Percentiles rank a stretch among this genome's conserved stretches.
These are phyloP conservation scores for Seira sanloemensis DNA, from an alignment of 2,888 invertebrate genomes.

Conservation along the genomic window DNA sequence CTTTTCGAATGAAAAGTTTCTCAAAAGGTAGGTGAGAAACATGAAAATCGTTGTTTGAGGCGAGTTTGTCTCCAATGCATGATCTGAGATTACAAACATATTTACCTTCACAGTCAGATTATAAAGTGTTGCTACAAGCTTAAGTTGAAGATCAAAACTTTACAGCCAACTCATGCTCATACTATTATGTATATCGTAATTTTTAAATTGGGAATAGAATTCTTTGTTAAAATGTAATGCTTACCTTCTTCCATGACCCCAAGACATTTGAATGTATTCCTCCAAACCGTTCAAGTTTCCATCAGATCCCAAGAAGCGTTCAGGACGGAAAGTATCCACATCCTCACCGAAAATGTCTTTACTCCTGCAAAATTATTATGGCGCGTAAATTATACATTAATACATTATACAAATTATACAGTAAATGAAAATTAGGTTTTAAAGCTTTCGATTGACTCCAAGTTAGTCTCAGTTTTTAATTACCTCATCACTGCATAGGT, in stretches of 20 bases:
- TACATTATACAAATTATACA: no score
- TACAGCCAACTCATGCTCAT: no score
- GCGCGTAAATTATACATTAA: no score
- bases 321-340: constrained; percentile 68
- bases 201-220: not conserved
- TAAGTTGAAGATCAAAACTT: no score
- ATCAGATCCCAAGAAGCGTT: constrained; percentile 65
- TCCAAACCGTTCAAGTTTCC: constrained; percentile 61
- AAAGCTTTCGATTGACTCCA: no score
- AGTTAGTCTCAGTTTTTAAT: no score
- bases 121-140: no score
- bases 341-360: constrained; percentile 60
- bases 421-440: no score
- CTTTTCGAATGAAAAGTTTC: constrained; percentile 78
- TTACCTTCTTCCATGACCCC: constrained; percentile 66
- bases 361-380: no score
- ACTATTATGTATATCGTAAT: no score
- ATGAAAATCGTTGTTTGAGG: constrained; percentile 81
- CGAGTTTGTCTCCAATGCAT: constrained; percentile 82
- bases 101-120: no score
- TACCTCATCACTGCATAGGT: constrained; percentile 69
- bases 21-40: constrained; percentile 80
- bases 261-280: constrained; percentile 64
- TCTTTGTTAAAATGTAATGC: no score
- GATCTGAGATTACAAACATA: constrained; percentile 77